Evolutionary conservation across 2,888 invertebrate genomes (phyloP).

Genomic region (Rugalucina vietnamica): DNA sequence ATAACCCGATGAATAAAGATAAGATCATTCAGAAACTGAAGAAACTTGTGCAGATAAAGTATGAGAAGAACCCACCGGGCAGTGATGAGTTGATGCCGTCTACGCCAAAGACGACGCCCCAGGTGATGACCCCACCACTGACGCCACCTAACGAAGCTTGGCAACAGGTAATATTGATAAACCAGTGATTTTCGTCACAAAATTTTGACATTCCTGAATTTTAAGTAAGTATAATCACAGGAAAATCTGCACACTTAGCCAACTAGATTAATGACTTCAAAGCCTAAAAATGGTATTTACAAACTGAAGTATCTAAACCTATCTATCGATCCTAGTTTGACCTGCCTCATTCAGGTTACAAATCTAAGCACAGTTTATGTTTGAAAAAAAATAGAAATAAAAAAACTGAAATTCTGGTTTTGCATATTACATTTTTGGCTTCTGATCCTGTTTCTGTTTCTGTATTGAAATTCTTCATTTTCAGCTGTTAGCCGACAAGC

Average conservation of each 20-base stretch:
- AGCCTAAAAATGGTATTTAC: no score
- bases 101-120: constrained; percentile 84
- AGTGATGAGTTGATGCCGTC: constrained; percentile 77
- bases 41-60: constrained; percentile 73
- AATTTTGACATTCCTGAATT: no score
- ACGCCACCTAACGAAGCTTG: constrained; percentile 80
- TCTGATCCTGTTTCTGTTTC: background rate
- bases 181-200: background rate
- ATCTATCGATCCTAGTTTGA: no score
- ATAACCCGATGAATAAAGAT: constrained; percentile 65
- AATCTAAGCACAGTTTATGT: no score
- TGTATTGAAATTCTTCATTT: background rate
- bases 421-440: background rate
- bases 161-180: constrained; percentile 61
- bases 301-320: no score
- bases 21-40: constrained; percentile 68
- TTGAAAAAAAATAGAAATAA: no score
- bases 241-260: no score
- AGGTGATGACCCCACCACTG: constrained; percentile 81
- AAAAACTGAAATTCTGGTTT: no score
- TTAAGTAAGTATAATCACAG: background rate
- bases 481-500: constrained; percentile 54
- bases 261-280: no score
- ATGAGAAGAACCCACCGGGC: constrained; percentile 70
- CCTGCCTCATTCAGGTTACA: no score